A percentile compares a stretch with the other conserved stretches of the same genome.
phyloP scores from a whole-genome alignment of 2,113 vertebrate genomes.

The Melanocharis versteri region DNA sequence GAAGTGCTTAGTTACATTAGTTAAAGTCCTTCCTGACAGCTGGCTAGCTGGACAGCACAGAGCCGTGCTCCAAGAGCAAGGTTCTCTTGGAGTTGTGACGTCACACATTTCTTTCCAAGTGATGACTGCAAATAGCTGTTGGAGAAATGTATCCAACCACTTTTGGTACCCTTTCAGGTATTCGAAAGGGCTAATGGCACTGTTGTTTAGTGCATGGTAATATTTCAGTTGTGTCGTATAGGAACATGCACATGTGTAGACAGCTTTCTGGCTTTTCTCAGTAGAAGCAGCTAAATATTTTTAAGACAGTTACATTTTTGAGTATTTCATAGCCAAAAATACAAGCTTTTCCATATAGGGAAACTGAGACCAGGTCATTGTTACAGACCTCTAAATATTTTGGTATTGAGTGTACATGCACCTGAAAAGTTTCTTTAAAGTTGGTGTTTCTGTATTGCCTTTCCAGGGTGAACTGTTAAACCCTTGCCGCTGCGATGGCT shows the following conservation, averaged over 20 bases:
- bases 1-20: neutral
- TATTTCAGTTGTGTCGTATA: neutral
- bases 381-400: neutral
- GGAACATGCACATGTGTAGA: neutral
- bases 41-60: neutral
- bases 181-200: conserved; percentile 20
- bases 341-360: neutral
- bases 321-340: conserved; percentile 1
- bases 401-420: neutral
- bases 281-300: neutral
- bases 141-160: conserved; percentile 42
- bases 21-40: conserved; percentile 13
- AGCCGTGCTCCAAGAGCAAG: neutral
- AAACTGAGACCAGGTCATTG: neutral
- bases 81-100: neutral
- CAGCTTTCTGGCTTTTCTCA: neutral
- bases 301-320: conserved; percentile 2
- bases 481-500: conserved; percentile 91
- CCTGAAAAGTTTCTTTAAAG: neutral
- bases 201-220: neutral
- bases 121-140: conserved; percentile 45
- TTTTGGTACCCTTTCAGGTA: neutral
- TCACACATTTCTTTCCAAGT: conserved; percentile 22
- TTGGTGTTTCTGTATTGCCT: neutral
- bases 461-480: conserved; percentile 88